Evolutionary conservation across 2,797 vertebrate species (phyloP).

Genomic region (Macroramphosus scolopax): DNA sequence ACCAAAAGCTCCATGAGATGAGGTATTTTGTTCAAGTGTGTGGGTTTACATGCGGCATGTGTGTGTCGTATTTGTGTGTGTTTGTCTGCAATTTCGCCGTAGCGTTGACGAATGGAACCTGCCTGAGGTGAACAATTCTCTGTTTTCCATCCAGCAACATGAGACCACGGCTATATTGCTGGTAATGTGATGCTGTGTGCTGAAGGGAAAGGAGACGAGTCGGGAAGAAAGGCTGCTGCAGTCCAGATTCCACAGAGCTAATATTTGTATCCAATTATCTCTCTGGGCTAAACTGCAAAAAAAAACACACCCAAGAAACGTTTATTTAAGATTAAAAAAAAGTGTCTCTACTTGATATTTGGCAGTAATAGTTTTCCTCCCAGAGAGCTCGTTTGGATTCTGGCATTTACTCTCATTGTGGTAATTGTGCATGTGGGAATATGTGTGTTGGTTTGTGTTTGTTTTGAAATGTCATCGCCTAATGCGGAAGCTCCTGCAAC

Average conservation of each 20-base stretch:
- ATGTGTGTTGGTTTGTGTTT: too few relatives aligned
- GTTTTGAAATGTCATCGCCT: background rate
- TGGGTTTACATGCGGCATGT: conserved; percentile 1
- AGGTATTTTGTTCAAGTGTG: background rate
- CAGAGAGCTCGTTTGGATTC: background rate
- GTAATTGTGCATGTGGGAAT: too few relatives aligned
- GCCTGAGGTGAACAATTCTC: background rate
- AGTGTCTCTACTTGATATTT: too few relatives aligned
- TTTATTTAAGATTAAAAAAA: too few relatives aligned
- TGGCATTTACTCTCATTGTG: background rate
- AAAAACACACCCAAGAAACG: too few relatives aligned
- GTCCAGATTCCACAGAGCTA: too few relatives aligned
- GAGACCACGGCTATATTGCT: conserved; percentile 14
- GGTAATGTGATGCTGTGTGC: conserved; percentile 32
- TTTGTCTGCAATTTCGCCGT: background rate
- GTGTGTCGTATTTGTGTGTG: conserved; percentile 2
- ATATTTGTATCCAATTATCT: too few relatives aligned
- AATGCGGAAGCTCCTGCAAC: too few relatives aligned
- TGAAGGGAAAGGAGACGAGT: conserved; percentile 7
- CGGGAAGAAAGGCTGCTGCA: too few relatives aligned
- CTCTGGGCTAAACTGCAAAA: too few relatives aligned
- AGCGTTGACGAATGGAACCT: background rate
- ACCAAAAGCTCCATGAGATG: too few relatives aligned
- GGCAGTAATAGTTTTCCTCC: background rate
- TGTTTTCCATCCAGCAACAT: conserved; percentile 29